A percentile compares a stretch with the other conserved stretches of the same genome.
These are phyloP conservation scores for Malthinus seriepunctatus DNA, from an alignment of 2,888 invertebrate genomes.

Conservation along the genomic window DNA sequence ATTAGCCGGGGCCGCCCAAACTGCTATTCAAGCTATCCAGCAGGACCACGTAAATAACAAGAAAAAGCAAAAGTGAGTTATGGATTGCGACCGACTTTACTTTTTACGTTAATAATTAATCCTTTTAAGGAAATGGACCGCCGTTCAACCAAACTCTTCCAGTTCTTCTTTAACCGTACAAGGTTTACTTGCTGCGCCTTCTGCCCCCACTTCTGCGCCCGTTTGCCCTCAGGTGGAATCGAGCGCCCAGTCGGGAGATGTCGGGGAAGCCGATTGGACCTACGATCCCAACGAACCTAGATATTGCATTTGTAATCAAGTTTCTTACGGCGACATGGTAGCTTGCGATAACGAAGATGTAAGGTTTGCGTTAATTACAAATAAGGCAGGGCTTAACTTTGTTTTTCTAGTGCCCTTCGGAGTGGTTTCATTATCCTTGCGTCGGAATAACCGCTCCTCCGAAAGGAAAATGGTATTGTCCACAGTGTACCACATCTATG, in stretches of 20 bases:
- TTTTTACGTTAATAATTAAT: constrained; percentile 1
- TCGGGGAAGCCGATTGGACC: constrained; percentile 81
- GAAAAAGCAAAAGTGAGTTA: constrained; percentile 63
- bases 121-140: constrained; percentile 47
- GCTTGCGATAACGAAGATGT: constrained; percentile 98
- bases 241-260: constrained; percentile 59
- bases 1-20: constrained; percentile 73
- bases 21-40: constrained; percentile 70
- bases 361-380: constrained; percentile 51
- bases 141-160: constrained; percentile 28
- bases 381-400: not conserved
- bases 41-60: constrained; percentile 61
- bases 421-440: constrained; percentile 99
- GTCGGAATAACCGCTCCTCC: constrained; percentile 95
- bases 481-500: constrained; percentile 89
- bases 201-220: constrained; percentile 44
- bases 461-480: constrained; percentile 99
- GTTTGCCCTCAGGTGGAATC: constrained; percentile 54
- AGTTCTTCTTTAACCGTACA: constrained; percentile 51
- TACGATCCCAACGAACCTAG: constrained; percentile 96
- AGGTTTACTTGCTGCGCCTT: constrained; percentile 48
- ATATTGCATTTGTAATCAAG: constrained; percentile 96
- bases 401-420: constrained; percentile 86
- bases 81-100: not conserved
- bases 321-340: constrained; percentile 98